phyloP scores from a whole-genome alignment of 2,113 vertebrate species.

The Pyrgilauda ruficollis region DNA sequence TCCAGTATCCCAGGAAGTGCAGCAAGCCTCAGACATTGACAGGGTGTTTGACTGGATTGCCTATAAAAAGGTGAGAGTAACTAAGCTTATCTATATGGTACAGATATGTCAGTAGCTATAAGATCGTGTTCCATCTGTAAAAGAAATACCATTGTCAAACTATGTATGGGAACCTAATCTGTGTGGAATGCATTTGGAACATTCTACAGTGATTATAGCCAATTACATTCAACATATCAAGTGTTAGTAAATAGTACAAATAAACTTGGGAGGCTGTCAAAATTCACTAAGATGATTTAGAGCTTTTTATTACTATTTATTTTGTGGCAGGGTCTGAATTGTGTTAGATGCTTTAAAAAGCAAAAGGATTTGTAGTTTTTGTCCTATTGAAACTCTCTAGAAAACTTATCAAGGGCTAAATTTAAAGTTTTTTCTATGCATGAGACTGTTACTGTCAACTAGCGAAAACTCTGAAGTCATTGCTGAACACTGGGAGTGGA shows the following conservation, averaged over 20 bases:
- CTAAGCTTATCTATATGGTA: background rate
- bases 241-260: background rate
- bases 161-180: background rate
- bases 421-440: background rate
- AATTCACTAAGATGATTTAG: background rate
- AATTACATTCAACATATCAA: background rate
- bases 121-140: background rate
- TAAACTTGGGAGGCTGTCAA: background rate
- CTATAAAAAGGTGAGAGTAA: conserved; percentile 89
- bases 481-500: background rate
- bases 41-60: conserved; percentile 98
- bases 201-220: background rate
- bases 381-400: background rate
- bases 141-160: background rate
- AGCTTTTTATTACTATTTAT: background rate
- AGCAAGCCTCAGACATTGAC: conserved; percentile 90
- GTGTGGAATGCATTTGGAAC: background rate
- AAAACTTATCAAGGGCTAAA: background rate
- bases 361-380: background rate
- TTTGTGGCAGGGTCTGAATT: background rate
- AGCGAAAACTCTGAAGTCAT: background rate
- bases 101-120: background rate
- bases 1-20: conserved; percentile 94
- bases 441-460: background rate
- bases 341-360: background rate